Conservation (phyloP, 2,888 invertebrate species). For the Bruchidius siliquastri region DNA sequence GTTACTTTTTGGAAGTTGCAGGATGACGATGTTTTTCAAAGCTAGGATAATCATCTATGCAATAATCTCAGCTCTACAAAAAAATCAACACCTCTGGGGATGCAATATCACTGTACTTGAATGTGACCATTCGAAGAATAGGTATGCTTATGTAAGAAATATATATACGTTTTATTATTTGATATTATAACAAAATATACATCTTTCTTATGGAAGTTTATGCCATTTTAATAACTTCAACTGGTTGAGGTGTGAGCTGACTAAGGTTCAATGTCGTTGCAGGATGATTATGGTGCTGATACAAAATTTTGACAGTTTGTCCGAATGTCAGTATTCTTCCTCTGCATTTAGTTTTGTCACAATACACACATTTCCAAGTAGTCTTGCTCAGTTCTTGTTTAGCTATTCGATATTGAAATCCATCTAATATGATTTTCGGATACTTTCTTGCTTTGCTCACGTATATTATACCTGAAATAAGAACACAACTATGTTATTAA, state of each 20-base stretch:
- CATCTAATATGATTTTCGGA: neutral
- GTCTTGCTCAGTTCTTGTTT: neutral
- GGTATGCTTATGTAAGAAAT: too few species aligned
- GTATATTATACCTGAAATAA: slow-evolving; percentile 7
- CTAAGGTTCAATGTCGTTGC: neutral
- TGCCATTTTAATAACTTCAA: too few species aligned
- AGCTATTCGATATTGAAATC: neutral
- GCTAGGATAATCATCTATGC: too few species aligned
- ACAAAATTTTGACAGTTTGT: slow-evolving; percentile 9
- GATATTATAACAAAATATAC: too few species aligned
- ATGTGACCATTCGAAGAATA: too few species aligned
- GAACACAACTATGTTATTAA: neutral
- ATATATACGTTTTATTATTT: too few species aligned
- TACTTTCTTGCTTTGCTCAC: neutral
- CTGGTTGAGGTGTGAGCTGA: neutral
- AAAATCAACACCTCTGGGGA: too few species aligned
- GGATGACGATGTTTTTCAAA: too few species aligned
- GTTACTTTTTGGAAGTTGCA: too few species aligned
- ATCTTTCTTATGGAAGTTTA: too few species aligned
- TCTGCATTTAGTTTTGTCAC: slow-evolving; percentile 26
- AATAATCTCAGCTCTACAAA: too few species aligned
- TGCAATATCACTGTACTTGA: too few species aligned
- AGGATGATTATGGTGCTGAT: slow-evolving; percentile 26
- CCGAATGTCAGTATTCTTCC: neutral
- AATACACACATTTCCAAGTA: slow-evolving; percentile 12